Evolutionary conservation across 2,797 vertebrate species (phyloP).

Genomic region (Pseudochirops cupreus): DNA sequence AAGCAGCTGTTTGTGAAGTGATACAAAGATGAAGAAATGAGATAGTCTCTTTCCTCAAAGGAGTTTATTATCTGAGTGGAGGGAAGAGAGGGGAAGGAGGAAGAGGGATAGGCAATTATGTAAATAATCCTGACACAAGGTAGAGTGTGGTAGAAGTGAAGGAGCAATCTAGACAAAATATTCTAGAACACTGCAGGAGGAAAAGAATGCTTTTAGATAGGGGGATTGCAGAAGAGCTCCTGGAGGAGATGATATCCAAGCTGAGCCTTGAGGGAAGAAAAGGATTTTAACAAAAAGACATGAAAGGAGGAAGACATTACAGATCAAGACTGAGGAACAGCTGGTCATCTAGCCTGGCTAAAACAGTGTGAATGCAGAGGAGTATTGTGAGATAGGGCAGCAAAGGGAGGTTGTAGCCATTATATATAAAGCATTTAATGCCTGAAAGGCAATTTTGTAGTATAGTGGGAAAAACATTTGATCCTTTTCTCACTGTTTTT

Average conservation of each 20-base stretch:
- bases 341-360: background rate
- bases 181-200: background rate
- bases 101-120: background rate
- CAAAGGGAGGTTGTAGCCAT: background rate
- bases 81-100: fast-evolving
- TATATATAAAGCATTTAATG: background rate
- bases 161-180: no score
- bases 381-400: background rate
- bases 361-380: background rate
- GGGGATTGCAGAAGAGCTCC: background rate
- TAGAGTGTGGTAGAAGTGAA: background rate
- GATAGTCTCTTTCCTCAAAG: background rate
- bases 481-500: background rate
- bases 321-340: background rate
- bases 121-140: background rate
- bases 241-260: background rate
- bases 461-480: background rate
- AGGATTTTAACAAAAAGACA: background rate
- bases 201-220: background rate
- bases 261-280: background rate
- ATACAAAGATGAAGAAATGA: background rate
- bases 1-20: background rate
- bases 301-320: background rate
- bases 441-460: background rate
- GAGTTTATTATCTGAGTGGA: background rate